phyloP scores from a whole-genome alignment of 2,888 invertebrate species.

The Cheilosia scutellata region DNA sequence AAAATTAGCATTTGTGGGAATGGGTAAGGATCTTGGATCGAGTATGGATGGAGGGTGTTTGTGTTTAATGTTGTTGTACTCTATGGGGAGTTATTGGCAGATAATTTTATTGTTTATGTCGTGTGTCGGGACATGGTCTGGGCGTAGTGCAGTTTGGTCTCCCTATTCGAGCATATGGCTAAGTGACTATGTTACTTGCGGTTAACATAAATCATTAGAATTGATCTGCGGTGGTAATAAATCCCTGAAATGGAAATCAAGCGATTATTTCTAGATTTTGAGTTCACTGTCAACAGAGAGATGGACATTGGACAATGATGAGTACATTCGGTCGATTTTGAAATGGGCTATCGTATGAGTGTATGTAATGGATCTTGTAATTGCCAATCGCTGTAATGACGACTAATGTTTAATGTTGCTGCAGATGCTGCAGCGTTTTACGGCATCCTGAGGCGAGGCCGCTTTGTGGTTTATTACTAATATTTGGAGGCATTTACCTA shows the following conservation, averaged over 20 bases:
- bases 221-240: conserved; percentile 1
- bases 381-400: no score
- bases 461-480: no score
- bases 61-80: conserved; percentile 15
- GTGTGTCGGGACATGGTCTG: not conserved
- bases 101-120: conserved; percentile 34
- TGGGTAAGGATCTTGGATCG: not conserved
- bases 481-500: no score
- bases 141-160: not conserved
- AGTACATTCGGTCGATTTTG: no score
- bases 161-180: not conserved
- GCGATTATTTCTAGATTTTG: not conserved
- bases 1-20: conserved; percentile 39
- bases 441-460: no score
- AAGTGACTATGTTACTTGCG: conserved; percentile 22
- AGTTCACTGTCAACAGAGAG: not conserved
- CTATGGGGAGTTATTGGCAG: conserved; percentile 32
- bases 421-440: no score
- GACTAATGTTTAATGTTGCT: no score
- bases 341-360: no score
- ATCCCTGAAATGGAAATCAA: conserved; percentile 11
- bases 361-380: no score
- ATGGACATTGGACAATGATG: no score
- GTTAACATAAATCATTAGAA: conserved; percentile 25
- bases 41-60: not conserved